These are phyloP conservation scores for Drosophila quadrilineata DNA, from an alignment of 1,140 invertebrate species.

Conservation along the genomic window DNA sequence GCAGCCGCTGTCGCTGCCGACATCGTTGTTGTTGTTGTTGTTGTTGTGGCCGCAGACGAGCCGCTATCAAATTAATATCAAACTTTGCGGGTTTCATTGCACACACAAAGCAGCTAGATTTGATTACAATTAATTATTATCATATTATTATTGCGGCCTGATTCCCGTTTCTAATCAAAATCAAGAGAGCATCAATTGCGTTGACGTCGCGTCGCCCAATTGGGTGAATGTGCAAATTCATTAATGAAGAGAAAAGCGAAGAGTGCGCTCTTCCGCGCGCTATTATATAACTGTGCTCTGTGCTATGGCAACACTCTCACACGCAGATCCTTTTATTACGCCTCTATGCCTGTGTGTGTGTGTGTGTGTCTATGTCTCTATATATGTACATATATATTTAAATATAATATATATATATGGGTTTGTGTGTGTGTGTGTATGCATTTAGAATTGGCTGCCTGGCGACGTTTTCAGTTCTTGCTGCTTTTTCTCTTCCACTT, in stretches of 20 bases:
- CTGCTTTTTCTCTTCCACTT: not conserved
- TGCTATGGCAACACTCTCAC: too few species aligned
- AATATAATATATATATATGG: not conserved
- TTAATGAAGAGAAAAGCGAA: conserved; percentile 43
- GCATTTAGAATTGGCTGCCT: not conserved
- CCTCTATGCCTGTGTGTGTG: not conserved
- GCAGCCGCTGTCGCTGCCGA: not conserved
- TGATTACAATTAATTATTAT: conserved; percentile 59
- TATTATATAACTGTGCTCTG: conserved; percentile 54
- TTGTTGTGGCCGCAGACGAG: not conserved
- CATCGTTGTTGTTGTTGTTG: not conserved
- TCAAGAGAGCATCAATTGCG: conserved; percentile 10
- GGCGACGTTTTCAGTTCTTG: not conserved
- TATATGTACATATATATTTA: not conserved
- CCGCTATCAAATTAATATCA: conserved; percentile 68
- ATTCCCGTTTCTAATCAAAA: not conserved
- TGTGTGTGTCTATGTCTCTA: not conserved
- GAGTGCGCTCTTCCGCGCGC: conserved; percentile 18
- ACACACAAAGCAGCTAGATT: conserved; percentile 49
- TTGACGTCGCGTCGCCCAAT: conserved; percentile 21
- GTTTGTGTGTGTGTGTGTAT: not conserved
- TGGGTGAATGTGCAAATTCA: conserved; percentile 51
- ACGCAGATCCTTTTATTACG: conserved; percentile 52
- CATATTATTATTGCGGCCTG: conserved; percentile 24
- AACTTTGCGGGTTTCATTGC: conserved; percentile 74